Base-by-base conservation (phyloP, 53 echinoderm and acorn worm species). In the Paracentrotus lividus region DNA sequence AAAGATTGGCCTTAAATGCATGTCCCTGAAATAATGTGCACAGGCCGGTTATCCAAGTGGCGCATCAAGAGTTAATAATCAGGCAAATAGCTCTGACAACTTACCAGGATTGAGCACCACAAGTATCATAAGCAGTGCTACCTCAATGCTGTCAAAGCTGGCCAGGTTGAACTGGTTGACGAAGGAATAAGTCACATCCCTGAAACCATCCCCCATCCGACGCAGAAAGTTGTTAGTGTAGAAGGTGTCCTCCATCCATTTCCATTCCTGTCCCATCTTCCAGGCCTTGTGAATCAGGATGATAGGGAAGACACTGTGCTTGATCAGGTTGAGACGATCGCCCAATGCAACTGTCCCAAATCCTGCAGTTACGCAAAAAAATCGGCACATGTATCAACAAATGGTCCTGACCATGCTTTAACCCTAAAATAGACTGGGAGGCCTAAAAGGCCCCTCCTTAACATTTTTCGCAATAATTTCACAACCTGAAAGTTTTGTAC, bases 101-200 rank as follows among this genome's bases (percentile, higher is more conserved):
- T 92, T 29, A 97, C 97, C 97, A 21, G 97, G 97, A 61, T 97
- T 97, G 10, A 97, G 89, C 16, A 94, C 86, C 45, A 94, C 93
- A 8, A 97, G 93, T 23, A 95, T 88, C 57, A 91, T 95, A 29
- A 97, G 76, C 42, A 97, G 86, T 1, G 97, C 93, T 23, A 95
- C 92, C 95, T 97, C 96, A 16, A 96, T 93, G 8, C 94, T 44
- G 88, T 97, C 97, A 84, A 96, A 88, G 26, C 84, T 49, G 9
- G 88, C 84, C 49, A 94, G 52, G 49, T 29, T 31, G 65, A 96
- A 93, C 84, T 95, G 92, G 16, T 96, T 90, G 54, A 86, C 16
- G 85, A 94, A 97, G 45, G 69, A 49, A 49, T 88, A 59, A 2
- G 81, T 84, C 68, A 67, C 38, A 18, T 81, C 78, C 56, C 94